These are phyloP conservation scores for Platyscapa corneri DNA, from an alignment of 1,140 invertebrate genomes.

Conservation along the genomic window DNA sequence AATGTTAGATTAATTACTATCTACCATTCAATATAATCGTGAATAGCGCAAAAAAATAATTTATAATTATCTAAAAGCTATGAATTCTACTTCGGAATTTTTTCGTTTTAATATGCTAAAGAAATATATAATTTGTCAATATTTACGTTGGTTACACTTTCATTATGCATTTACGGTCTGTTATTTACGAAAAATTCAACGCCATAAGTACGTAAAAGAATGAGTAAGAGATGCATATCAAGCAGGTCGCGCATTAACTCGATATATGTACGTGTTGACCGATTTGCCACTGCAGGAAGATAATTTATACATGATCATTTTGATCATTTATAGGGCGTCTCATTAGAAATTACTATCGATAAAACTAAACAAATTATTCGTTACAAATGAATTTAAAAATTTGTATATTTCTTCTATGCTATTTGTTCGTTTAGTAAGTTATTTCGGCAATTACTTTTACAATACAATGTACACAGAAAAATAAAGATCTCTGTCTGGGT, in stretches of 20 bases:
- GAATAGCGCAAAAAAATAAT: too few relatives aligned
- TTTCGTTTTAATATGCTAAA: not conserved
- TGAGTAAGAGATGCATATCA: not conserved
- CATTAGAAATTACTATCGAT: not conserved
- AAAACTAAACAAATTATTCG: not conserved
- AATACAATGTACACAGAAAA: not conserved
- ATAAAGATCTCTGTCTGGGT: too few relatives aligned
- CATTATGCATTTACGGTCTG: not conserved
- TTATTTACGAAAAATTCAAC: constrained; percentile 48
- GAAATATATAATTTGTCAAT: constrained; percentile 21
- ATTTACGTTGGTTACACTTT: not conserved
- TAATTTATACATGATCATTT: not conserved
- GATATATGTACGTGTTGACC: not conserved
- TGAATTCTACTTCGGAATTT: not conserved
- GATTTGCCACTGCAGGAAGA: not conserved
- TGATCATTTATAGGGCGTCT: not conserved
- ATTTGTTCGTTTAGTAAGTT: not conserved
- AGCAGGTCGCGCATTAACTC: constrained; percentile 20
- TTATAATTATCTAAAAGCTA: not conserved
- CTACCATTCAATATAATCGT: too few relatives aligned
- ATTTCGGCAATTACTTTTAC: not conserved
- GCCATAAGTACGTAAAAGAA: constrained; percentile 15
- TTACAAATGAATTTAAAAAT: not conserved
- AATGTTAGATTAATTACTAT: too few relatives aligned
- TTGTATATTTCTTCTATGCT: not conserved